Conservation (phyloP, 2,888 invertebrate genomes). For the Noctua janthina region DNA sequence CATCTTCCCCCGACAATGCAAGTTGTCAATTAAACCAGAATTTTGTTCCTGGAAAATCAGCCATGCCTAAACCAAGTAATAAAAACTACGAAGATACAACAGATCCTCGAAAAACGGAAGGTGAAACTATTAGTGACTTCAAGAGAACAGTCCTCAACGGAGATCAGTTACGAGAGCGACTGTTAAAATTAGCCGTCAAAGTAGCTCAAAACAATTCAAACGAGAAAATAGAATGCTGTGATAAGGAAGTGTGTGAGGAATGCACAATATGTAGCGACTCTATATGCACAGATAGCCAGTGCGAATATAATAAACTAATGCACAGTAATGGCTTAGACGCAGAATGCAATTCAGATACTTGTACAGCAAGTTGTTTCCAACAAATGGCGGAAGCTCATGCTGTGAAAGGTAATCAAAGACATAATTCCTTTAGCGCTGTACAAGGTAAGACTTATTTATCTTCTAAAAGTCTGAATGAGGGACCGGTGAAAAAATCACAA, state of each 20-base stretch:
- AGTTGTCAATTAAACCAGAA: slow-evolving; percentile 89
- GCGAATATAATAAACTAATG: slow-evolving; percentile 87
- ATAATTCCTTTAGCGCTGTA: slow-evolving; percentile 87
- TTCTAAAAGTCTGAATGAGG: slow-evolving; percentile 78
- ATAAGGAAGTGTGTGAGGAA: slow-evolving; percentile 88
- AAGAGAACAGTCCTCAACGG: slow-evolving; percentile 90
- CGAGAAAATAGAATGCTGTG: slow-evolving; percentile 89
- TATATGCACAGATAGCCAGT: slow-evolving; percentile 88
- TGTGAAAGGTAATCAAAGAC: slow-evolving; percentile 83
- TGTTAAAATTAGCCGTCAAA: slow-evolving; percentile 91
- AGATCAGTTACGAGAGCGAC: slow-evolving; percentile 92
- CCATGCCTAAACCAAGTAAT: slow-evolving; percentile 73
- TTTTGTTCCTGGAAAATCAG: slow-evolving; percentile 80
- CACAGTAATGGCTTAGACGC: slow-evolving; percentile 86
- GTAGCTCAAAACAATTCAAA: slow-evolving; percentile 84
- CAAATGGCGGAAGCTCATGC: slow-evolving; percentile 80
- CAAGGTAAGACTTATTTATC: slow-evolving; percentile 84
- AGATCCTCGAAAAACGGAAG: slow-evolving; percentile 75
- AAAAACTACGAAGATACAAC: slow-evolving; percentile 77
- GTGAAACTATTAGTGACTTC: slow-evolving; percentile 84
- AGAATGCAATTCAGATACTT: slow-evolving; percentile 86
- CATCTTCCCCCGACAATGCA: slow-evolving; percentile 91
- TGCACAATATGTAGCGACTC: slow-evolving; percentile 89
- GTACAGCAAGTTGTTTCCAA: slow-evolving; percentile 85
- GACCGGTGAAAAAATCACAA: slow-evolving; percentile 86